Evolutionary conservation across 1,140 invertebrate species (phyloP), one percentile per base, ranked within the genome.

Genomic region (Bicyclus anynana): DNA sequence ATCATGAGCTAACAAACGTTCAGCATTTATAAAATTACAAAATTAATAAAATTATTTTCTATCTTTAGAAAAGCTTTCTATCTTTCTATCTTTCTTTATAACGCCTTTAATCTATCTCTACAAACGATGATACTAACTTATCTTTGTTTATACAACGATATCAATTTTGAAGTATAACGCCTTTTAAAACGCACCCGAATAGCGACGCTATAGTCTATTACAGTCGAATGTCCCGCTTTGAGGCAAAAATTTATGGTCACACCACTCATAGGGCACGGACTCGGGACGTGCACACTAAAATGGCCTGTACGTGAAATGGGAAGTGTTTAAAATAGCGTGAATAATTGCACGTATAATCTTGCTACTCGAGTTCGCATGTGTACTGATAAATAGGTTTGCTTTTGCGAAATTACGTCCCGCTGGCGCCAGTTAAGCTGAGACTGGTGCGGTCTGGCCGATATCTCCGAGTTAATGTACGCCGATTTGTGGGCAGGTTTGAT

Each of bases 341-440:
- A 48, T 37, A 50, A 40, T 13, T 48, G 14, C 33, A 46, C 17
- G 33, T 23, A 33, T 62, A 61, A 61, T 21, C 18, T 17, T 35
- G 38, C 37, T 59, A 53, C 44, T 55, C 53, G 52, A 62, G 53
- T 48, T 51, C 53, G 48, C 59, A 55, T 61, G 46, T 20, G 49
- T 46, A 37, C 49, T 59, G 59, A 64, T 65, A 61, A 66, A 69
- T 60, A 59, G 54, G 42, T 50, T 53, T 60, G 51, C 55, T 59
- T 62, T 62, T 64, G 62, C 62, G 46, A 64, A 66, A 59, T 66
- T 48, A 35, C 50, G 42, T 33, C 29, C 27, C 49, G 20, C 56
- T 58, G 66, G 61, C 66, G 66, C 66, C 62, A 44, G 53, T 44
- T 16, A 53, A 44, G 20, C 37, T 13, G 23, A 35, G 40, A 17